phyloP scores from a whole-genome alignment of 2,113 vertebrate species.

The Pterocles burchelli region DNA sequence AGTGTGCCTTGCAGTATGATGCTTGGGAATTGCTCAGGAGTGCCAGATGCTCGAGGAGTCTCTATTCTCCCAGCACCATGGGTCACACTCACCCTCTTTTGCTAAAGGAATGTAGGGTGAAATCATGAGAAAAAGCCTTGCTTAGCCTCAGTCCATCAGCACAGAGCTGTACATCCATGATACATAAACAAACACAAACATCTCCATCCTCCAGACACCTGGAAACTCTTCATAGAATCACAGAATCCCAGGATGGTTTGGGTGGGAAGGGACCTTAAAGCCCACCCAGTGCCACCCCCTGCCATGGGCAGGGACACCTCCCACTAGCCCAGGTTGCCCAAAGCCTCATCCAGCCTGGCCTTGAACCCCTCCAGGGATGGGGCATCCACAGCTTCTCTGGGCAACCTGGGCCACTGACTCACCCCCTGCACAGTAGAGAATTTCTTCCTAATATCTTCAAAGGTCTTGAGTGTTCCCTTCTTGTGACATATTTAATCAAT shows the following conservation, averaged over 20 bases:
- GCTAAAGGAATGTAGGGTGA: not conserved
- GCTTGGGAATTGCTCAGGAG: not conserved
- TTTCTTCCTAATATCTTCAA: not conserved
- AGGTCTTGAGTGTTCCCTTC: not conserved
- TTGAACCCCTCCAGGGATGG: too few relatives aligned
- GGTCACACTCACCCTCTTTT: not conserved
- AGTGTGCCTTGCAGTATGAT: too few relatives aligned
- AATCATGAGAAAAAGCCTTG: not conserved
- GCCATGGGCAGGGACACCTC: too few relatives aligned
- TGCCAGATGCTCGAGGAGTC: not conserved
- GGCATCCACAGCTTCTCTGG: too few relatives aligned
- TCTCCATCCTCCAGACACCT: not conserved
- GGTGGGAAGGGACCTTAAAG: too few relatives aligned
- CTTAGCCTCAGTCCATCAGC: not conserved
- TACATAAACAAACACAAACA: not conserved
- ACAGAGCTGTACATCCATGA: too few relatives aligned
- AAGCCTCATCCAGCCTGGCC: too few relatives aligned
- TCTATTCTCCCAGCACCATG: not conserved
- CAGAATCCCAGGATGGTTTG: too few relatives aligned
- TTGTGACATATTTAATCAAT: not conserved
- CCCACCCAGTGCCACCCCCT: too few relatives aligned
- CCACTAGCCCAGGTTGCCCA: too few relatives aligned
- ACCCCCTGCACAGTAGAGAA: too few relatives aligned
- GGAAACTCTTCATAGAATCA: not conserved
- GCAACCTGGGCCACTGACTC: too few relatives aligned